phyloP scores from a whole-genome alignment of 2,113 vertebrate genomes.

The Phalacrocorax aristotelis region DNA sequence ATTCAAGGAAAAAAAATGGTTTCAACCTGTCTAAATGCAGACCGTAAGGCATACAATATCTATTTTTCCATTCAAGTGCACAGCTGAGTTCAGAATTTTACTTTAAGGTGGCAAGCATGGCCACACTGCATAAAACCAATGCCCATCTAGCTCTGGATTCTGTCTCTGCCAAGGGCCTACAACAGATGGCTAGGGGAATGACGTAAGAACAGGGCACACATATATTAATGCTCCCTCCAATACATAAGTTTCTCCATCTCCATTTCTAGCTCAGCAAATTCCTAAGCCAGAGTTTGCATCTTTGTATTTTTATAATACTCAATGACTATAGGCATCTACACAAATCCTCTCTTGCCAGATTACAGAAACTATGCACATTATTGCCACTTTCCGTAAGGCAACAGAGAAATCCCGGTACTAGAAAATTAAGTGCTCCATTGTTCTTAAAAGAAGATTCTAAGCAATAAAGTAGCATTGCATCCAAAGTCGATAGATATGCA shows the following conservation, averaged over 20 bases:
- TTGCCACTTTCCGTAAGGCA: neutral
- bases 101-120: neutral
- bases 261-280: neutral
- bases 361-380: neutral
- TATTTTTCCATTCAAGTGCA: neutral
- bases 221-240: neutral
- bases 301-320: neutral
- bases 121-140: neutral
- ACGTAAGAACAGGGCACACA: neutral
- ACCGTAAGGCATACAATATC: neutral
- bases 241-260: neutral
- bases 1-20: neutral
- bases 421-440: neutral
- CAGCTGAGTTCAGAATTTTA: neutral
- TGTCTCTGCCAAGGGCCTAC: neutral
- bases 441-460: neutral
- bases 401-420: neutral
- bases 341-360: neutral
- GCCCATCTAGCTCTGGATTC: neutral
- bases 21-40: neutral
- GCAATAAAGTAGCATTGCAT: neutral
- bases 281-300: neutral
- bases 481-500: neutral
- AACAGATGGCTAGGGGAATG: neutral
- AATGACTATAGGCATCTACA: neutral